Evolutionary conservation across 2,888 invertebrate genomes (phyloP).

Genomic region (Tineola bisselliella): DNA sequence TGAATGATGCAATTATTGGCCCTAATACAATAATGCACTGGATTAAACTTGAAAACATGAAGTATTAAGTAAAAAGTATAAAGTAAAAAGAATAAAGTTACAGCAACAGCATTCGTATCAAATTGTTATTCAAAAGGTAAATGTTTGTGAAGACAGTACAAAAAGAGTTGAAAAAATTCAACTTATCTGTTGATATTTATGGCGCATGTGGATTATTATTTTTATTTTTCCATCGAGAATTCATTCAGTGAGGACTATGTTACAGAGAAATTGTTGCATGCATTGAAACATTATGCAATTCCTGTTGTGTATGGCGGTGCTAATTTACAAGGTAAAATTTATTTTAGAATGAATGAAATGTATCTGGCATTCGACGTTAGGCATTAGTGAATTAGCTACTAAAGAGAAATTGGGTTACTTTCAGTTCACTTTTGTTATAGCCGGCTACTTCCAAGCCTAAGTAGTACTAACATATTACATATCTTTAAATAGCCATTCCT

Average conservation of each 20-base stretch:
- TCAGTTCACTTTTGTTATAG: too few relatives aligned
- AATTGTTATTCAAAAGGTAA: conserved; percentile 21
- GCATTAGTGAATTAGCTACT: too few relatives aligned
- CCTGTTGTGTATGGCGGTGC: conserved; percentile 46
- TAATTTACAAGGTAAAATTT: conserved; percentile 37
- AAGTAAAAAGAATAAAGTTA: conserved; percentile 29
- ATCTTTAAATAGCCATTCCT: too few relatives aligned
- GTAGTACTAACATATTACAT: too few relatives aligned
- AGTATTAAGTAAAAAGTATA: conserved; percentile 26
- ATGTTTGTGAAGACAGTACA: conserved; percentile 14
- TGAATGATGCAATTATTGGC: conserved; percentile 12
- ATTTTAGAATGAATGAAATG: too few relatives aligned
- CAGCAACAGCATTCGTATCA: conserved; percentile 43
- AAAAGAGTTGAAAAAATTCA: conserved; percentile 9
- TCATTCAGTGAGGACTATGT: conserved; percentile 41
- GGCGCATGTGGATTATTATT: conserved; percentile 24
- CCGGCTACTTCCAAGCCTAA: too few relatives aligned
- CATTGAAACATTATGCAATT: conserved; percentile 32
- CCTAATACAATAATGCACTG: conserved; percentile 14
- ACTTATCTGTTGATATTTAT: conserved; percentile 16
- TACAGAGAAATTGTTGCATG: conserved; percentile 39
- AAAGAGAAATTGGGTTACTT: too few relatives aligned
- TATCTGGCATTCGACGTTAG: too few relatives aligned
- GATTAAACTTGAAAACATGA: conserved; percentile 13
- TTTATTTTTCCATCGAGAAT: conserved; percentile 45